Conservation (phyloP, 2,888 invertebrate species). For the Tetanocera ferruginea region DNA sequence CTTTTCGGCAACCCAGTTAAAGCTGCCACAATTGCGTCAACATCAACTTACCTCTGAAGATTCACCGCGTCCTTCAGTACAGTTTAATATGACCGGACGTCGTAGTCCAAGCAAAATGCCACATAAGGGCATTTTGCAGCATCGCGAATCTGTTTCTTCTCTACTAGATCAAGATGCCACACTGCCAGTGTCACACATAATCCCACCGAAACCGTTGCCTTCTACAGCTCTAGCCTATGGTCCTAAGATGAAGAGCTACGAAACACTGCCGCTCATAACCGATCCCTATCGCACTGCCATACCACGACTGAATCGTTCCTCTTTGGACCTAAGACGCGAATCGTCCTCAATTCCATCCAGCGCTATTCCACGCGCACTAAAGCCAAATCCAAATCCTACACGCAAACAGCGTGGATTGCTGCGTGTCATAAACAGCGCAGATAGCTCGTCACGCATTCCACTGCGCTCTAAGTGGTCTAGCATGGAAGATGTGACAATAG, state of each 20-base stretch:
- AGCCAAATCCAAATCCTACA: constrained; percentile 66
- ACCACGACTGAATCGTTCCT: constrained; percentile 63
- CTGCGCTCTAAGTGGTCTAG: constrained; percentile 64
- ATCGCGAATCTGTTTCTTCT: constrained; percentile 61
- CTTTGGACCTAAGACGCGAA: constrained; percentile 57
- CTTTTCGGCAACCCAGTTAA: constrained; percentile 54
- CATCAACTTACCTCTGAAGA: constrained; percentile 54
- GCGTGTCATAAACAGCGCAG: constrained; percentile 60
- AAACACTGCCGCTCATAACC: constrained; percentile 62
- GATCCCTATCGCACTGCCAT: constrained; percentile 61
- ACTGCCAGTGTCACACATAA: constrained; percentile 29
- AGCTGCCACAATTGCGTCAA: constrained; percentile 53
- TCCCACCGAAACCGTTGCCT: constrained; percentile 37
- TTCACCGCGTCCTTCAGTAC: constrained; percentile 67
- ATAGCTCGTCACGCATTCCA: constrained; percentile 56
- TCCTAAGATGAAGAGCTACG: constrained; percentile 60
- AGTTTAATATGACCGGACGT: constrained; percentile 66
- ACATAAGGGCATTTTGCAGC: constrained; percentile 65
- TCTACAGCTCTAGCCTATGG: constrained; percentile 48
- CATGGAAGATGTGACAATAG: constrained; percentile 61
- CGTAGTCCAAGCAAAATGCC: constrained; percentile 61
- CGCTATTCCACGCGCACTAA: constrained; percentile 57
- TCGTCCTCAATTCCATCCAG: constrained; percentile 58
- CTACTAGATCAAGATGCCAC: constrained; percentile 59
- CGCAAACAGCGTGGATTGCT: constrained; percentile 66